phyloP scores from a whole-genome alignment of 2,888 invertebrate species.

The Zaprionus lineosus region DNA sequence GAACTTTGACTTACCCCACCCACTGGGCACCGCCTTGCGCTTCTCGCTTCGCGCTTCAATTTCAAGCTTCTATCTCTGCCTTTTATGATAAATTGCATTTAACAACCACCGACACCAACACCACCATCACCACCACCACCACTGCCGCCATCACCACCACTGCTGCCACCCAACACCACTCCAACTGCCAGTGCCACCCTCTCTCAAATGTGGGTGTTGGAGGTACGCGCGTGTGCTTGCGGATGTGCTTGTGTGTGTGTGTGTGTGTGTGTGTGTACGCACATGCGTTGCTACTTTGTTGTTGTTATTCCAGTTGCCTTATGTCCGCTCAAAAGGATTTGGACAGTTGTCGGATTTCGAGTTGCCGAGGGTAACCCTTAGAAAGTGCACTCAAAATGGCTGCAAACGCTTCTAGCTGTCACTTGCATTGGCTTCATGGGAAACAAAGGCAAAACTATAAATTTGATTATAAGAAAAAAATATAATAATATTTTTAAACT shows the following conservation, averaged over 20 bases:
- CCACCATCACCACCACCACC: slow-evolving; percentile 27
- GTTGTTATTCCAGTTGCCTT: slow-evolving; percentile 41
- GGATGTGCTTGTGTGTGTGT: slow-evolving; percentile 1
- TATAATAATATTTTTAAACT: too few relatives aligned
- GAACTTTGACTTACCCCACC: slow-evolving; percentile 65
- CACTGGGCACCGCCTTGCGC: slow-evolving; percentile 22
- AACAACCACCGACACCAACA: slow-evolving; percentile 69
- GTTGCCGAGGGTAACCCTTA: slow-evolving; percentile 43
- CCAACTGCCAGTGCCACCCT: slow-evolving; percentile 15
- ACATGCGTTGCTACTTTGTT: slow-evolving; percentile 61
- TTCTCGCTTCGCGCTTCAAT: slow-evolving; percentile 57
- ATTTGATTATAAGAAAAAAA: too few relatives aligned
- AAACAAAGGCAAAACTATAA: too few relatives aligned
- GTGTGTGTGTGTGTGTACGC: slow-evolving; percentile 37
- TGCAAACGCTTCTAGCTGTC: background rate
- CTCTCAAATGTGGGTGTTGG: slow-evolving; percentile 13
- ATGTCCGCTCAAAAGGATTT: slow-evolving; percentile 66
- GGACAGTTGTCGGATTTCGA: slow-evolving; percentile 33
- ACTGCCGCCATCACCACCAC: slow-evolving; percentile 38
- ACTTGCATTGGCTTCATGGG: slow-evolving; percentile 1
- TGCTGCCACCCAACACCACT: slow-evolving; percentile 14
- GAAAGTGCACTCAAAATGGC: slow-evolving; percentile 56
- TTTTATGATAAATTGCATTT: slow-evolving; percentile 79
- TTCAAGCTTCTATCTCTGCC: slow-evolving; percentile 63
- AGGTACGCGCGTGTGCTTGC: slow-evolving; percentile 9